Conservation (phyloP, 2,113 vertebrate species). For the Chaetorhynchus papuensis region DNA sequence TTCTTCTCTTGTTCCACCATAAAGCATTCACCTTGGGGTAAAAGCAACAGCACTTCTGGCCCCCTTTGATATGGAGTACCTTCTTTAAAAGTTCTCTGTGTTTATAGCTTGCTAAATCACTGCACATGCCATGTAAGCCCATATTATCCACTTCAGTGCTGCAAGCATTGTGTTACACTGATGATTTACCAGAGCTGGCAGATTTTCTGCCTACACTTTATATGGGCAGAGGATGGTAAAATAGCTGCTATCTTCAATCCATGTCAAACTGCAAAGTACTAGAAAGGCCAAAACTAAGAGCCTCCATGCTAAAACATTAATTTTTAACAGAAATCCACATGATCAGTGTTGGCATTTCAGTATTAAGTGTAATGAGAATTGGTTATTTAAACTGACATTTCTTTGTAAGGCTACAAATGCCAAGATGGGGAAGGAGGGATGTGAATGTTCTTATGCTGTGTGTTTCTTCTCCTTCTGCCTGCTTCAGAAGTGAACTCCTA, state of each 20-base stretch:
- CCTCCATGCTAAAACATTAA: neutral
- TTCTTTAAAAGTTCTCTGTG: neutral
- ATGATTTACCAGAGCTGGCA: conserved; percentile 25
- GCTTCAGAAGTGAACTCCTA: neutral
- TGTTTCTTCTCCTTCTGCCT: neutral
- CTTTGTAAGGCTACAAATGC: neutral
- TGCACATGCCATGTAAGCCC: neutral
- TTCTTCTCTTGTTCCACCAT: neutral
- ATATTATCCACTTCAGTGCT: neutral
- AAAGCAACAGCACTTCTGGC: neutral
- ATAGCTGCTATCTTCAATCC: conserved; percentile 32
- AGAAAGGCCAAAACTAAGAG: neutral
- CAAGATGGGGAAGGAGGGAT: neutral
- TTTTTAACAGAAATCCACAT: conserved; percentile 5
- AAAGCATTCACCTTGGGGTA: neutral
- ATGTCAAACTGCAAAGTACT: conserved; percentile 14
- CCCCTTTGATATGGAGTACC: neutral
- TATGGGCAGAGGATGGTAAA: neutral
- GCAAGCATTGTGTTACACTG: neutral
- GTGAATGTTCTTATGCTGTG: neutral
- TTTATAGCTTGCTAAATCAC: neutral
- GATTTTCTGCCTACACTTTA: neutral
- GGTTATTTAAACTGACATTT: conserved; percentile 46
- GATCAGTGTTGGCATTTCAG: neutral
- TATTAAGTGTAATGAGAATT: neutral